A percentile compares a stretch with the other conserved stretches of the same genome.
These are phyloP conservation scores for Plagodis dolabraria DNA, from an alignment of 2,888 invertebrate species.

Conservation along the genomic window DNA sequence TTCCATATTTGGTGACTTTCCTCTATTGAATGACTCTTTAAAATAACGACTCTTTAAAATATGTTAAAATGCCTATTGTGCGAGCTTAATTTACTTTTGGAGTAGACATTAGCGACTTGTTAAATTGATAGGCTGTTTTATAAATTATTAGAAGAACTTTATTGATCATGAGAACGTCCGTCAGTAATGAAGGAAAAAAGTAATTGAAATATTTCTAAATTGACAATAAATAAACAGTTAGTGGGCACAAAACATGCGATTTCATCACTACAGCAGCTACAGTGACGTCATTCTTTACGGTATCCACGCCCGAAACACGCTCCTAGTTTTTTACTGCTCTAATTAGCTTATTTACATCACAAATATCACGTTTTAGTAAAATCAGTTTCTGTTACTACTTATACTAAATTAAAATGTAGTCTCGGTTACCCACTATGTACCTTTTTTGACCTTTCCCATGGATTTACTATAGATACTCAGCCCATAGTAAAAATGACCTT, in stretches of 20 bases:
- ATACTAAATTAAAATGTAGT: not conserved
- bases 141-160: too few relatives aligned
- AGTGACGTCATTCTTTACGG: conserved; percentile 26
- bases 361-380: not conserved
- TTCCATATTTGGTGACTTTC: too few relatives aligned
- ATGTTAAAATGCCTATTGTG: too few relatives aligned
- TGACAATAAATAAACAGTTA: conserved; percentile 13
- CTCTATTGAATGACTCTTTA: too few relatives aligned
- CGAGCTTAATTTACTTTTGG: too few relatives aligned
- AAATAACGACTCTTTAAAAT: too few relatives aligned
- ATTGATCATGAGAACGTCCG: too few relatives aligned
- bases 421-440: not conserved
- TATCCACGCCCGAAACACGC: conserved; percentile 13
- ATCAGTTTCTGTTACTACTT: not conserved
- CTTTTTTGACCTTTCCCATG: too few relatives aligned
- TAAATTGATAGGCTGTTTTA: too few relatives aligned
- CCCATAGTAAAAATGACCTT: conserved; percentile 54
- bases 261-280: conserved; percentile 20
- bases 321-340: conserved; percentile 16
- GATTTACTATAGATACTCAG: too few relatives aligned
- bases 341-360: not conserved
- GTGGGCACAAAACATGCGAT: conserved; percentile 20
- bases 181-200: not conserved
- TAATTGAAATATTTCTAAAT: conserved; percentile 11
- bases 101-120: too few relatives aligned